phyloP scores from a whole-genome alignment of 1,140 invertebrate genomes.

The Globodera ellingtonae region DNA sequence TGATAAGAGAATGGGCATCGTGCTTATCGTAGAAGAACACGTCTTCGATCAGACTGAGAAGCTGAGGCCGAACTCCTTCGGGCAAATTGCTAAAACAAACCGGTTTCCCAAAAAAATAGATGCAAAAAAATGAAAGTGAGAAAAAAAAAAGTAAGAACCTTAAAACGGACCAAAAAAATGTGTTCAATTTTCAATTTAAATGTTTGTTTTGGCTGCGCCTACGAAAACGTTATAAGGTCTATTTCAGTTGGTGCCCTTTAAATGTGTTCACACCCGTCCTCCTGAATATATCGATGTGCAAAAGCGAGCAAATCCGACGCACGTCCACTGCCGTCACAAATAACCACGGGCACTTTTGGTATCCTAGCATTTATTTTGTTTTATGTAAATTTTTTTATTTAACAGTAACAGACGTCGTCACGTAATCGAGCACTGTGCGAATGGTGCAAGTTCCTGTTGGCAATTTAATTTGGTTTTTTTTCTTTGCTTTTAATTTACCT shows the following conservation, averaged over 20 bases:
- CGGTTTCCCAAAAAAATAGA: too few species aligned
- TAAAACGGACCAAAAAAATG: too few species aligned
- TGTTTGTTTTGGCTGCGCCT: too few species aligned
- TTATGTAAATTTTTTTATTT: background rate
- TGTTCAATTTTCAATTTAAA: too few species aligned
- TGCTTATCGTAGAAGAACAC: conserved; percentile 31
- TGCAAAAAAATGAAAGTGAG: too few species aligned
- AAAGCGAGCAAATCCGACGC: conserved; percentile 94
- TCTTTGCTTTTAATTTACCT: conserved; percentile 62
- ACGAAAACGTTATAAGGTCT: too few species aligned
- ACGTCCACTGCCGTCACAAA: conserved; percentile 83
- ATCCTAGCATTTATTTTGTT: conserved; percentile 40
- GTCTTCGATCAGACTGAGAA: conserved; percentile 34
- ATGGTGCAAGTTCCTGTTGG: conserved; percentile 82
- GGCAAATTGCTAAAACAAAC: conserved; percentile 32
- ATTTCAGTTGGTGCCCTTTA: background rate
- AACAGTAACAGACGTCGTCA: conserved; percentile 70
- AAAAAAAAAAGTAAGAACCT: too few species aligned
- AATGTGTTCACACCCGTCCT: conserved; percentile 54
- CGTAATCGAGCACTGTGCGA: conserved; percentile 91
- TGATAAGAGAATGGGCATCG: conserved; percentile 29
- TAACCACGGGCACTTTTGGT: conserved; percentile 89
- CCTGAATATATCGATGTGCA: conserved; percentile 77
- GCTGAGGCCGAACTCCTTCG: conserved; percentile 33
- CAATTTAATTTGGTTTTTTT: too few species aligned